Percentiles rank a stretch among this genome's conserved stretches.
phyloP scores from a whole-genome alignment of 2,113 vertebrate species.

The Parus major region DNA sequence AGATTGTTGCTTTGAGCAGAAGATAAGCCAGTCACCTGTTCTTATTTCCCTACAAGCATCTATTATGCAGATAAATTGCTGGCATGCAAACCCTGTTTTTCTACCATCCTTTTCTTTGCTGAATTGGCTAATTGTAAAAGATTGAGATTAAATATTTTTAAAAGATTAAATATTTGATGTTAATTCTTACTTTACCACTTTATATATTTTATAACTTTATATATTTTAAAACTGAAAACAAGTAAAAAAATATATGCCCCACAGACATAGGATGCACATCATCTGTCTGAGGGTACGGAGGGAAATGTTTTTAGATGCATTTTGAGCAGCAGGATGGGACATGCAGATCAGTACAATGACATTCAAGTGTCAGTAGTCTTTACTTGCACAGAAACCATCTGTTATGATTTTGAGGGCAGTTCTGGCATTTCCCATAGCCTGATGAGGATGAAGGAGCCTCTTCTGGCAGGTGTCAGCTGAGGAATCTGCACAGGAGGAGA shows the following conservation, averaged over 20 bases:
- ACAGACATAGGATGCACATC: neutral
- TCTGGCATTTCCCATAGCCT: neutral
- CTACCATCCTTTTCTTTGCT: neutral
- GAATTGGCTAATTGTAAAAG: neutral
- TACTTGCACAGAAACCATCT: neutral
- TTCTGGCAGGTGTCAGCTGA: accelerated
- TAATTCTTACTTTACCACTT: neutral
- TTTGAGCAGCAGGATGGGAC: neutral
- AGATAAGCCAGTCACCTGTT: neutral
- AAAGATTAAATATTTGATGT: neutral
- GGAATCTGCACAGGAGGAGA: neutral
- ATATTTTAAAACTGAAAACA: neutral
- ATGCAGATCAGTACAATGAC: neutral
- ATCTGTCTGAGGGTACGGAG: neutral
- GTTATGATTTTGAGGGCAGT: neutral
- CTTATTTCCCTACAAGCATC: neutral
- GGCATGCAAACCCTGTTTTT: neutral
- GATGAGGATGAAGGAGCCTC: neutral
- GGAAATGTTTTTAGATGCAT: neutral
- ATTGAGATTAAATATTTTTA: neutral
- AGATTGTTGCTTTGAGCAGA: neutral
- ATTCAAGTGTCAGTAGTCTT: neutral
- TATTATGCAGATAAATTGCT: neutral
- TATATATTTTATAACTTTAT: neutral
- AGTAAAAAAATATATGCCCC: neutral